Percentiles rank a stretch among this genome's conserved stretches.
These are phyloP conservation scores for Pseudolaguvia tuberculata DNA, from an alignment of 2,113 vertebrate genomes.

Conservation along the genomic window DNA sequence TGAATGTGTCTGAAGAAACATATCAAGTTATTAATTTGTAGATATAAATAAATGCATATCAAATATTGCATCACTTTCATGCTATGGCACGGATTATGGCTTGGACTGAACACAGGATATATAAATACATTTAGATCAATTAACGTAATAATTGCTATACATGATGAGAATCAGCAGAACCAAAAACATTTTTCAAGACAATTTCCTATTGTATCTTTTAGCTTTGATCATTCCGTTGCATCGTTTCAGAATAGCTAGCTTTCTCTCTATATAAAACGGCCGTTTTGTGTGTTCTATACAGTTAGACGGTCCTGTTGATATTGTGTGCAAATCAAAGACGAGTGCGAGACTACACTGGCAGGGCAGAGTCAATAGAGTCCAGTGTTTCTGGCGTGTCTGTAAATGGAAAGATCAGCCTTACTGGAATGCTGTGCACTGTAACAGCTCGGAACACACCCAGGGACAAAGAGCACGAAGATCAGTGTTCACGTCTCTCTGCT, in stretches of 20 bases:
- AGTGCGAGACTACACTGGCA: neutral
- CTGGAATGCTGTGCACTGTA: slow-evolving; percentile 32
- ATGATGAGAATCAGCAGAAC: too few species aligned
- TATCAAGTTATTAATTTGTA: too few species aligned
- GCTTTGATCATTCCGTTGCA: neutral
- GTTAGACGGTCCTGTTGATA: neutral
- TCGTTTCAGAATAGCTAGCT: slow-evolving; percentile 1
- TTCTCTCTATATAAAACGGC: neutral
- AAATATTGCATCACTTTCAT: too few species aligned
- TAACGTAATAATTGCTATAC: too few species aligned
- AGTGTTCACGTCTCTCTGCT: slow-evolving; percentile 1
- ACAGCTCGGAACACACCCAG: slow-evolving; percentile 41
- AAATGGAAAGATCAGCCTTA: slow-evolving; percentile 20
- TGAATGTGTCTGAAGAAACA: too few species aligned
- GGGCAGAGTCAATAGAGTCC: neutral
- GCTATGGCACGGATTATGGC: too few species aligned
- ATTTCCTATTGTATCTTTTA: neutral
- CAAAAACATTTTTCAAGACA: too few species aligned
- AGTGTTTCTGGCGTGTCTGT: slow-evolving; percentile 9
- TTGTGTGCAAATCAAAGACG: neutral
- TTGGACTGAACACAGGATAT: too few species aligned
- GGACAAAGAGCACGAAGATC: slow-evolving; percentile 36
- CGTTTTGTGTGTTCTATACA: neutral
- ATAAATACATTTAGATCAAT: too few species aligned
- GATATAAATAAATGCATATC: too few species aligned